A percentile compares a stretch with the other conserved stretches of the same genome.
These are phyloP conservation scores for Vollenhovia emeryi DNA, from an alignment of 1,140 invertebrate genomes.

Conservation along the genomic window DNA sequence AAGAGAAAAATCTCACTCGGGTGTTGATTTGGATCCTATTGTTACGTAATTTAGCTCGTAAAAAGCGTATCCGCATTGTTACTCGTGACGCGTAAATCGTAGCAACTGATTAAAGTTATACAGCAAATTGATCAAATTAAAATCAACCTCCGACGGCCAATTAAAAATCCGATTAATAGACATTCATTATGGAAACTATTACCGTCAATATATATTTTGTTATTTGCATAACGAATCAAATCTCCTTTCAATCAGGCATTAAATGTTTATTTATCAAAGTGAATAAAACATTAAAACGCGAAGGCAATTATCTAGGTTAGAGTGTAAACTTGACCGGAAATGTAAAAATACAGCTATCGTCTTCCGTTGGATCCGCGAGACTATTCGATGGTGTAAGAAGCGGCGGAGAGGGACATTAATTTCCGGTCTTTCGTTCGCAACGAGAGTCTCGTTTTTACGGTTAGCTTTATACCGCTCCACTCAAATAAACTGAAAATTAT, in stretches of 20 bases:
- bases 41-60: neutral
- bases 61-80: neutral
- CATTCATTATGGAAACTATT: neutral
- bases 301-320: constrained; percentile 28
- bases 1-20: neutral
- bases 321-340: neutral
- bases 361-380: constrained; percentile 2
- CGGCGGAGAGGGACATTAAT: constrained; percentile 65
- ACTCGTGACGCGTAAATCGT: neutral
- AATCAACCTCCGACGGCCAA: neutral
- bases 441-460: constrained; percentile 60
- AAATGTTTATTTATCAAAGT: neutral
- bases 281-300: neutral
- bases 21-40: neutral
- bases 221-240: neutral
- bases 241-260: neutral
- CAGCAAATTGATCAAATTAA: neutral
- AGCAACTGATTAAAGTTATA: neutral
- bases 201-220: neutral
- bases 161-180: neutral
- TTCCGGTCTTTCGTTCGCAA: constrained; percentile 67
- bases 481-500: constrained; percentile 68
- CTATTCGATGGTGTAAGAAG: constrained; percentile 35
- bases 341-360: constrained; percentile 42
- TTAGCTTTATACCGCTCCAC: constrained; percentile 59